Evolutionary conservation across 2,888 invertebrate species (phyloP), one percentile per base, ranked within the genome.

Genomic region (Scrobipalpa atriplicella): DNA sequence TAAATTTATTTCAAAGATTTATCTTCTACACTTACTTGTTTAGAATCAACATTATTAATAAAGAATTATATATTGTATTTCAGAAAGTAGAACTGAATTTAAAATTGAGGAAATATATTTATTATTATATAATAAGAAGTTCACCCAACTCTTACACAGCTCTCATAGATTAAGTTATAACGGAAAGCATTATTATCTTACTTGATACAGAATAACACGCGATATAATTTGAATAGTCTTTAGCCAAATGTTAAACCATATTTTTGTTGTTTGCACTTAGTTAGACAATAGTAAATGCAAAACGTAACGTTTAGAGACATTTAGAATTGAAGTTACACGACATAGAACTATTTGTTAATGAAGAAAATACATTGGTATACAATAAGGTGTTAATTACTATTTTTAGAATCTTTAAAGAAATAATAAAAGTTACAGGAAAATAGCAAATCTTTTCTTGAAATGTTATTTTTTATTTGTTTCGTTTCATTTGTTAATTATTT

Each of bases 381-480:
- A 86, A 85, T 92, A 91, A 92, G 90, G 90, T 89, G 92, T 92
- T 92, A 92, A 91, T 92, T 92, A 92, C 92, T 92, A 92, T 92
- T 92, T 92, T 92, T 92, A 92, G 92, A 92, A 89, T 87, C 88
- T 92, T 92, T 92, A 93, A 93, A 85, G 89, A 89, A 91, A 85
- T 89, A 90, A 91, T 89, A 91, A 92, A 92, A 92, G 90, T 91
- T 91, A 90, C 89, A 89, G 78, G 86, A 89, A 91, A 88, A 86
- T 79, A 76, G 73, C 68, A 72, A 76, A 80, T 81, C 82, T 82
- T 89, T 89, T 90, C 80, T 86, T 84, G 87, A 78, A 73, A 78
- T 84, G 78, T 84, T 81, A 80, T 79, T 64, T 29, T 82, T 80
- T 80, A 78, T 81, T 82, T 82, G 77, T 86, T 85, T 82, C 78